Base-by-base conservation (phyloP, 2,797 vertebrate species). In the Crypturellus tataupa region DNA sequence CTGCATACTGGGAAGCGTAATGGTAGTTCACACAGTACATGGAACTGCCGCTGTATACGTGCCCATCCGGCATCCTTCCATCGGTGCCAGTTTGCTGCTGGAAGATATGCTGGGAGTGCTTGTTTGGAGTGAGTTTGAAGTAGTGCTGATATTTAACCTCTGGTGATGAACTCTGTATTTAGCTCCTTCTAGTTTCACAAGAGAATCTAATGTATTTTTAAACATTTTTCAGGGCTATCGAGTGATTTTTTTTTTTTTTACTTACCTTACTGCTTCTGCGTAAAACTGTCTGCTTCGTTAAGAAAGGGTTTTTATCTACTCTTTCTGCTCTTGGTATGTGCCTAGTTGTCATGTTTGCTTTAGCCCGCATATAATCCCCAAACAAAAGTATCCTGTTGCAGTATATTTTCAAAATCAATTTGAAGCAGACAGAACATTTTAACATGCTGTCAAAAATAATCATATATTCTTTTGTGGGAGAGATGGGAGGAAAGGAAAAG, bases 21-120 rank as follows among this genome's bases (percentile, higher is more conserved):
- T 40, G 40, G 4, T 24, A 73, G 58, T 33, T 73, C 58, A 24
- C 1, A 5, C 3, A 0, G 23, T 10, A 51, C 29, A 3, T 46
- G 23, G 25, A 5, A 37, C 49, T 69, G 72, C 78, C 21, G 1
- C 46, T 78, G 19, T n/a, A 6, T 0, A 1, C 18, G 17, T 62
- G 42, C 53, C 53, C 29, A 31, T 31, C 31, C 29, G 19, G 29
- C 19, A 12, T 55, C 53, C 53, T 55, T 31, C 44, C 19, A 4
- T 0, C 51, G 17, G 49, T 59, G 68, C 21, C 5, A 0, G 75
- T 64, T 2, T 46, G 13, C 7, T 40, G 12, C 14, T 87, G 31
- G 37, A 59, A 91, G 37, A 63, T 80, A 39, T n/a, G 4, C 3
- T 49, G 72, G 44, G 10, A 76, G 37, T 21, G 6, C 13, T 84